Percentiles rank a stretch among this genome's conserved stretches.
These are phyloP conservation scores for Aldrovandia affinis DNA, from an alignment of 2,797 vertebrate species.

Conservation along the genomic window DNA sequence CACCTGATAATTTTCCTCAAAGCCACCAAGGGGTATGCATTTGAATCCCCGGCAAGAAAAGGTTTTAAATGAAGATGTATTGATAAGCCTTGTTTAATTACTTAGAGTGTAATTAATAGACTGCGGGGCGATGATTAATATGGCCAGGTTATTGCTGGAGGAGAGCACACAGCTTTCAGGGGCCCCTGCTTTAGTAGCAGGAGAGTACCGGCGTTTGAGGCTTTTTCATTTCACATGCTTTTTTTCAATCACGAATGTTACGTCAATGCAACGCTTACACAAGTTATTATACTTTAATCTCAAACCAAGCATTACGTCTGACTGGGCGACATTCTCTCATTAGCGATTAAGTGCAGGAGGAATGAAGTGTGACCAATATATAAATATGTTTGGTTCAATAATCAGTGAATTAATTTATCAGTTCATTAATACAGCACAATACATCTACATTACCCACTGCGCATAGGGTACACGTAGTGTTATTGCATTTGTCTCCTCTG, in stretches of 20 bases:
- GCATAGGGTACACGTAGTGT: too few relatives aligned
- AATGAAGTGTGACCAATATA: background rate
- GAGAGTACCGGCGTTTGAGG: background rate
- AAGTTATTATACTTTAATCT: conserved; percentile 7
- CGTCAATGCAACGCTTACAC: background rate
- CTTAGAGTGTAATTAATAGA: background rate
- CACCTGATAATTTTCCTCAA: background rate
- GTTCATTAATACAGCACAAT: background rate
- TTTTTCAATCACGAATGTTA: background rate
- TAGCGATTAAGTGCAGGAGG: background rate
- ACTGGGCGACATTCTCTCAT: background rate
- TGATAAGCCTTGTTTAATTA: background rate
- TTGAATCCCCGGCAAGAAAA: background rate
- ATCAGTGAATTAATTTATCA: background rate
- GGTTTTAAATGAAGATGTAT: background rate
- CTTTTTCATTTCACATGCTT: too few relatives aligned
- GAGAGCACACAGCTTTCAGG: background rate
- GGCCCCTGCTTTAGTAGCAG: background rate
- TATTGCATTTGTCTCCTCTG: background rate
- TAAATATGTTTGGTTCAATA: background rate
- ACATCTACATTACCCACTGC: background rate
- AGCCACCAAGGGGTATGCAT: background rate
- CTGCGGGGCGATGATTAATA: background rate
- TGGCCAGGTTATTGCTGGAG: background rate
- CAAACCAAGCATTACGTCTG: background rate